phyloP scores from a whole-genome alignment of 2,113 vertebrate genomes.

The Paralichthys olivaceus region DNA sequence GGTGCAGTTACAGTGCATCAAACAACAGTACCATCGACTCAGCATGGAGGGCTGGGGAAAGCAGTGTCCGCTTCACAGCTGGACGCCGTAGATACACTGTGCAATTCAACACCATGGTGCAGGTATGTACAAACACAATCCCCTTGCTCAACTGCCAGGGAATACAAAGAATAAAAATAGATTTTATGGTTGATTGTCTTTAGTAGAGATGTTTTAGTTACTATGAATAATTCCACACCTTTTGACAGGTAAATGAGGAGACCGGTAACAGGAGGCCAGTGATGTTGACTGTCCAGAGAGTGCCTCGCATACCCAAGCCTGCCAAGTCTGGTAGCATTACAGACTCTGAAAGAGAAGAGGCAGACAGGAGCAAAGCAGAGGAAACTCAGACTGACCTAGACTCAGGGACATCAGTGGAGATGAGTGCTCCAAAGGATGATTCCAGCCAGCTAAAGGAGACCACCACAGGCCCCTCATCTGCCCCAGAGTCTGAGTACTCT shows the following conservation, averaged over 20 bases:
- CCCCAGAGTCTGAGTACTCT: conserved; percentile 71
- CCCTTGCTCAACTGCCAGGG: background rate
- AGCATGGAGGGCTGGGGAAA: conserved; percentile 93
- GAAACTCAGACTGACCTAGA: conserved; percentile 80
- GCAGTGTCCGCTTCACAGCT: conserved; percentile 94
- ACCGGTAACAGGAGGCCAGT: conserved; percentile 93
- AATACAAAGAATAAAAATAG: background rate
- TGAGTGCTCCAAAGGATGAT: conserved; percentile 80
- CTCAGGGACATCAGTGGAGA: conserved; percentile 75
- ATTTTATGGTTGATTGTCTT: background rate
- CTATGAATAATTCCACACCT: conserved; percentile 14
- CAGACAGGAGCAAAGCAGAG: conserved; percentile 79
- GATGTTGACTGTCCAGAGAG: conserved; percentile 91
- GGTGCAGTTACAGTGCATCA: conserved; percentile 95
- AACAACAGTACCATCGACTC: conserved; percentile 96
- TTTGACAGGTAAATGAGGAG: conserved; percentile 91
- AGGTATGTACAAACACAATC: conserved; percentile 79
- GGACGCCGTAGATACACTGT: conserved; percentile 93
- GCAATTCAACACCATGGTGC: conserved; percentile 96
- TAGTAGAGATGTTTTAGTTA: background rate
- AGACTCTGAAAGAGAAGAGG: conserved; percentile 89
- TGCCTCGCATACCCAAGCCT: conserved; percentile 86
- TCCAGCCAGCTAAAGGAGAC: conserved; percentile 74
- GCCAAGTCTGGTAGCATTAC: conserved; percentile 85
- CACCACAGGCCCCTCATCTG: conserved; percentile 60